phyloP scores from a whole-genome alignment of 2,888 invertebrate species.

The Idaea dimidiata region DNA sequence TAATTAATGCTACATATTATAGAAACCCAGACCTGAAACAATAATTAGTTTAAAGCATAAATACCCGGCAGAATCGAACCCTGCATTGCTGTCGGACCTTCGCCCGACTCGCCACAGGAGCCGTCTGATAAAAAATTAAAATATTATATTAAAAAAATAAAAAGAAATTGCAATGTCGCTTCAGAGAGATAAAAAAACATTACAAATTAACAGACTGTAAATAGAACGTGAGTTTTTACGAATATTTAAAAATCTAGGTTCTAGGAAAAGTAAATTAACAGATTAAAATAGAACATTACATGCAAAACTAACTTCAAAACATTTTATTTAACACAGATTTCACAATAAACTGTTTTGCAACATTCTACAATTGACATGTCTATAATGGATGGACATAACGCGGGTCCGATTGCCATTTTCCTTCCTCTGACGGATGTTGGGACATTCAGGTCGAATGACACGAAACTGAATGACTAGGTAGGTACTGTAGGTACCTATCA shows the following conservation, averaged over 20 bases:
- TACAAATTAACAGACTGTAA: background rate
- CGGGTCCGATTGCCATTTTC: background rate
- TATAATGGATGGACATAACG: background rate
- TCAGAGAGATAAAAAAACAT: too few relatives aligned
- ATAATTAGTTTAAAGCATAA: too few relatives aligned
- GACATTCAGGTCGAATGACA: background rate
- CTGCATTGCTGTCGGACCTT: too few relatives aligned
- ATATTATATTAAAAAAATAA: background rate
- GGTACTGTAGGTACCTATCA: background rate
- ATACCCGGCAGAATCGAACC: too few relatives aligned
- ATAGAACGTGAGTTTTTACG: background rate
- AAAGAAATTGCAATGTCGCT: background rate
- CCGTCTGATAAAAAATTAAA: too few relatives aligned
- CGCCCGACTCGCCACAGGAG: too few relatives aligned
- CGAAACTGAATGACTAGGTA: background rate
- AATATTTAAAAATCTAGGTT: background rate
- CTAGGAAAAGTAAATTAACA: background rate
- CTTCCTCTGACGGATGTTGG: background rate
- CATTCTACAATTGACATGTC: background rate
- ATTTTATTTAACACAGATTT: background rate
- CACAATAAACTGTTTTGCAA: background rate
- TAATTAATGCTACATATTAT: too few relatives aligned
- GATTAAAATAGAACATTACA: background rate
- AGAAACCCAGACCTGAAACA: too few relatives aligned
- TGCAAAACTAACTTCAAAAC: background rate